phyloP scores from a whole-genome alignment of 2,797 vertebrate genomes.

The Sebastes nivosus region DNA sequence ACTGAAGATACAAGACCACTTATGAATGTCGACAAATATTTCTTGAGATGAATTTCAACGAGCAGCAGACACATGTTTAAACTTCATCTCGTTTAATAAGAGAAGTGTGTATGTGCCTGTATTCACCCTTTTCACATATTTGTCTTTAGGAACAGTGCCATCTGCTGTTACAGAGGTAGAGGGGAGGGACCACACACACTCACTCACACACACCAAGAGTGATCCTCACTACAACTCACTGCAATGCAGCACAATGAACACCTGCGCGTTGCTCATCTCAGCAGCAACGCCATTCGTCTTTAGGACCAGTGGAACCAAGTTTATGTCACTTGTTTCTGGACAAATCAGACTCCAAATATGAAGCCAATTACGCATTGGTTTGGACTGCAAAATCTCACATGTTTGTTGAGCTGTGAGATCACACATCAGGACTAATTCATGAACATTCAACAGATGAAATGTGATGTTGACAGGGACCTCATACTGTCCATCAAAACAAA shows the following conservation, averaged over 20 bases:
- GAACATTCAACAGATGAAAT: slow-evolving; percentile 11
- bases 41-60: neutral
- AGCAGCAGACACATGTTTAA: neutral
- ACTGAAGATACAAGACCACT: neutral
- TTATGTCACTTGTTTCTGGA: neutral
- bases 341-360: neutral
- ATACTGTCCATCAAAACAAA: slow-evolving; percentile 48
- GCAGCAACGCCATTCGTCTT: slow-evolving; percentile 16
- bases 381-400: neutral
- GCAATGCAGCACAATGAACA: slow-evolving; percentile 72
- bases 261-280: slow-evolving; percentile 35
- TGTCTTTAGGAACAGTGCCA: slow-evolving; percentile 67
- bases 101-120: neutral
- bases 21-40: neutral
- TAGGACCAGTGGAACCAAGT: slow-evolving; percentile 9
- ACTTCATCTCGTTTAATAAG: neutral
- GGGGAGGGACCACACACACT: neutral
- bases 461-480: neutral
- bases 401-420: neutral
- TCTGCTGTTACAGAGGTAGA: slow-evolving; percentile 66
- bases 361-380: neutral
- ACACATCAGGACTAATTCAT: neutral
- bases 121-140: slow-evolving; percentile 4
- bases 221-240: slow-evolving; percentile 48
- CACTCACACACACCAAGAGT: neutral